These are phyloP conservation scores for Tenthredo distinguenda DNA, from an alignment of 2,888 invertebrate genomes.

Conservation along the genomic window DNA sequence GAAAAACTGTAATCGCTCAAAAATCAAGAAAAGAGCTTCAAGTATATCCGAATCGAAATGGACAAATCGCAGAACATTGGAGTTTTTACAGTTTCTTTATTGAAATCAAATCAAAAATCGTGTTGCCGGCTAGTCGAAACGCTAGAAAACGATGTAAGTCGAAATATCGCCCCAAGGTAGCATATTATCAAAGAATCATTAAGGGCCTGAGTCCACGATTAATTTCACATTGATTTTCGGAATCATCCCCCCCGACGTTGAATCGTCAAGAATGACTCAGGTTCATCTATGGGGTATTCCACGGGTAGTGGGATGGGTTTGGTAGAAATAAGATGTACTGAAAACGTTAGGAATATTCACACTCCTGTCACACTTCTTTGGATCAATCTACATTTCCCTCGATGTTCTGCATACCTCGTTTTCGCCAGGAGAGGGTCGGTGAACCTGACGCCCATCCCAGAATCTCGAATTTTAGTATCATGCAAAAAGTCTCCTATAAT, in stretches of 20 bases:
- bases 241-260: neutral
- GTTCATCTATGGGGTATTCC: neutral
- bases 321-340: too few relatives aligned
- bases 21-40: neutral
- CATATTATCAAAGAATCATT: neutral
- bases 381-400: too few relatives aligned
- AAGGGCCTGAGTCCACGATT: neutral
- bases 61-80: constrained; percentile 20
- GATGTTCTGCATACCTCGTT: too few relatives aligned
- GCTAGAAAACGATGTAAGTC: constrained; percentile 67
- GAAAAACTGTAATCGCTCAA: neutral
- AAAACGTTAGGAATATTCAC: too few relatives aligned
- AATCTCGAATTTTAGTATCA: too few relatives aligned
- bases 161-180: neutral
- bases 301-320: neutral
- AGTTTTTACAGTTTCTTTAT: constrained; percentile 25
- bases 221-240: neutral
- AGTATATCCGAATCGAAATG: neutral
- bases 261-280: too few relatives aligned
- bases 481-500: too few relatives aligned
- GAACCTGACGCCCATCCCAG: too few relatives aligned
- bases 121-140: constrained; percentile 60
- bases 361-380: too few relatives aligned
- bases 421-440: too few relatives aligned
- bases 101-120: neutral